Base-by-base conservation (phyloP, 2,113 vertebrate species). In the Noctilio leporinus region DNA sequence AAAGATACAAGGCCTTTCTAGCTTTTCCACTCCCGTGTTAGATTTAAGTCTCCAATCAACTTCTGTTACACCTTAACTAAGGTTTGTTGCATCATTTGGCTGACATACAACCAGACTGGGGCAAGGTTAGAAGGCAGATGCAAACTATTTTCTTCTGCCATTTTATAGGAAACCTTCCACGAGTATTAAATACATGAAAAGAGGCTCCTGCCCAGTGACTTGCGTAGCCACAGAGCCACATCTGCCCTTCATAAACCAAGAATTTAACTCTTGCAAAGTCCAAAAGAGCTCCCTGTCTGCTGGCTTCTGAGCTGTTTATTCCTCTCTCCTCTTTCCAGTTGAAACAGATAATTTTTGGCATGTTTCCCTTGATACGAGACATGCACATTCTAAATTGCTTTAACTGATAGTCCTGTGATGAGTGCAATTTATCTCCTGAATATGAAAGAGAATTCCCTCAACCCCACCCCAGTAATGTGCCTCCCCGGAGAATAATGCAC, bases 401-500 rank as follows among this genome's bases (percentile, higher is more conserved):
- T 51, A 95, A 96, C 11, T 92, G 64, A 95, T 59, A 75, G 88
- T 69, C 12, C 40, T 95, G 83, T 57, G 64, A 89, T 86, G 87
- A 97, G 77, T 49, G 62, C 59, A 65, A 5, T 97, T 97, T 88
- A 95, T 90, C 55, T 92, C 45, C 67, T 62, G 67, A 96, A 89
- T 93, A 96, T 93, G 67, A 95, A 96, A 96, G 43, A 89, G 76
- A 96, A 92, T 62, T 59, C 86, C 67, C 75, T 90, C 26, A 35
- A 75, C 47, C 76, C 83, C 59, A 95, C 94, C 93, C 95, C 38
- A 45, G 49, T 82, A 82, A 90, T 47, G 30, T 62, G 86, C 14
- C 59, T 94, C 95, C 80, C 93, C 87, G 55, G 89, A 98, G 89
- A 98, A 84, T 62, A 94, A 97, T 80, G 92, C 30, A 96, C 72